Evolutionary conservation across 2,888 invertebrate genomes (phyloP).

Genomic region (Trichopria drosophilae): DNA sequence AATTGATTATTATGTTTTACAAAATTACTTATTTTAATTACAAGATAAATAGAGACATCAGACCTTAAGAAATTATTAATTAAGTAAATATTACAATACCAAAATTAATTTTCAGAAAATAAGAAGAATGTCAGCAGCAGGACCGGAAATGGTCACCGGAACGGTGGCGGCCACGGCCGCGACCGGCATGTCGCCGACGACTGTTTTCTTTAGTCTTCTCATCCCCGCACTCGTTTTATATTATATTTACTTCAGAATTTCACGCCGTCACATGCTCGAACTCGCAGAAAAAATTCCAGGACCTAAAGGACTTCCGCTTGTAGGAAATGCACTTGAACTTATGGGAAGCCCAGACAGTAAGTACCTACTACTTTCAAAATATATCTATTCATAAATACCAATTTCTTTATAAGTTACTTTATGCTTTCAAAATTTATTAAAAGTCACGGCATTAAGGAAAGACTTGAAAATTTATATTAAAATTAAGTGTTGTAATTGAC

Average conservation of each 20-base stretch:
- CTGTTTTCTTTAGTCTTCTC: slow-evolving; percentile 73
- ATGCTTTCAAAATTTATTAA: too few relatives aligned
- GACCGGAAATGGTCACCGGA: slow-evolving; percentile 52
- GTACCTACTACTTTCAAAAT: slow-evolving; percentile 35
- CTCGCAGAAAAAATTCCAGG: slow-evolving; percentile 74
- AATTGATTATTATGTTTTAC: too few relatives aligned
- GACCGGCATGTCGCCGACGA: slow-evolving; percentile 66
- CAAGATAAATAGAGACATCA: too few relatives aligned
- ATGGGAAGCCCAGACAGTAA: slow-evolving; percentile 74
- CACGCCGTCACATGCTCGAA: slow-evolving; percentile 71
- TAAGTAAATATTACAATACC: neutral
- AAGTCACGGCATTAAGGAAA: too few relatives aligned
- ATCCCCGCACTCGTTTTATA: slow-evolving; percentile 72
- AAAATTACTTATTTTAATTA: too few relatives aligned
- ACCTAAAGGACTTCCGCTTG: slow-evolving; percentile 70
- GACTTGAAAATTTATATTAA: too few relatives aligned
- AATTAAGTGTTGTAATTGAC: too few relatives aligned
- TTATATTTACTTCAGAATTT: slow-evolving; percentile 76
- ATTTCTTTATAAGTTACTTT: neutral
- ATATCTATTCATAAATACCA: neutral
- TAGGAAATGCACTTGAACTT: slow-evolving; percentile 77
- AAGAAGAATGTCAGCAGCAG: slow-evolving; percentile 50
- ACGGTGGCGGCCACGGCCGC: slow-evolving; percentile 54
- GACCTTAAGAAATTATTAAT: too few relatives aligned
- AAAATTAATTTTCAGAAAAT: slow-evolving; percentile 2